A percentile compares a stretch with the other conserved stretches of the same genome.
Conservation (phyloP, 2,888 invertebrate genomes). For the Xestia rhomboidea region DNA sequence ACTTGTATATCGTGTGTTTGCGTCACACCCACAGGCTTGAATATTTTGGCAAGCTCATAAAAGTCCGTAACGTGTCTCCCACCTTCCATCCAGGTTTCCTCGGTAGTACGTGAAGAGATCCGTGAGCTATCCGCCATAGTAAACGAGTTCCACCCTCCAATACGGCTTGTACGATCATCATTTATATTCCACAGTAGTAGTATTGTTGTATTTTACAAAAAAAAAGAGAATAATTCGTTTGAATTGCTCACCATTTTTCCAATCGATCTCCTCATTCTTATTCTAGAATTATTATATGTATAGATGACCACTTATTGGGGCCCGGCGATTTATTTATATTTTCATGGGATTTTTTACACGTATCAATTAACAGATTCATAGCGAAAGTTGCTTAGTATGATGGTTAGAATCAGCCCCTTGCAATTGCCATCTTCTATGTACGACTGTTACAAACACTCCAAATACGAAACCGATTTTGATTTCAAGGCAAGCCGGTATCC, state of each 20-base stretch:
- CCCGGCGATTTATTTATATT: no score
- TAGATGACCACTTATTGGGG: no score
- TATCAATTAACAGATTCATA: no score
- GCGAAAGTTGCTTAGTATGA: background rate
- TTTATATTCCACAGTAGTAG: conserved; percentile 31
- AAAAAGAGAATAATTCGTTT: background rate
- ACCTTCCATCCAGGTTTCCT: conserved; percentile 44
- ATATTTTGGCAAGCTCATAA: no score
- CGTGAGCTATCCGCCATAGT: conserved; percentile 45
- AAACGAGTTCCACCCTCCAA: conserved; percentile 38
- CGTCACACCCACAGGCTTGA: no score
- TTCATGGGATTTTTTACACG: no score
- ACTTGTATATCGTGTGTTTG: background rate
- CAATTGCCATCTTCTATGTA: background rate
- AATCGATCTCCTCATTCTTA: background rate
- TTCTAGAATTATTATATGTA: no score
- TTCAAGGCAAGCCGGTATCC: background rate
- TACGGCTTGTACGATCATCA: conserved; percentile 52
- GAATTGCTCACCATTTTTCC: background rate
- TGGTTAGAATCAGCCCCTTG: background rate
- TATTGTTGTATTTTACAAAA: conserved; percentile 2
- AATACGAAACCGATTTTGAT: background rate
- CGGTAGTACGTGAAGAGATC: conserved; percentile 40
- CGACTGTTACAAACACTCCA: background rate
- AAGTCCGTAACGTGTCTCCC: conserved; percentile 11